A percentile compares a stretch with the other conserved stretches of the same genome.
These are phyloP conservation scores for Timandra comae DNA, from an alignment of 2,888 invertebrate genomes.

Conservation along the genomic window DNA sequence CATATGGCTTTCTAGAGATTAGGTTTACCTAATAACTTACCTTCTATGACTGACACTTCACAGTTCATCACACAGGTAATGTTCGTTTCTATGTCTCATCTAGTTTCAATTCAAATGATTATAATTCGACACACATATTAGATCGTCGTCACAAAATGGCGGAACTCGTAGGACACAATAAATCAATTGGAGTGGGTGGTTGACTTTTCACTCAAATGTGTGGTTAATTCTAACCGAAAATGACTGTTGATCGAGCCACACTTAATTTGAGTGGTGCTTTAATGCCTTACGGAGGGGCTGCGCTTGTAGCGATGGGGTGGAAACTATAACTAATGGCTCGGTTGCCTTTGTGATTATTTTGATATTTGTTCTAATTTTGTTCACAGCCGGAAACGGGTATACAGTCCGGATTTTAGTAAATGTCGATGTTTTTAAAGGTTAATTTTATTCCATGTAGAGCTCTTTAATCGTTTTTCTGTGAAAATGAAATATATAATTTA, in stretches of 20 bases:
- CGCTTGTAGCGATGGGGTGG: constrained; percentile 42
- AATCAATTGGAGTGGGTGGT: constrained; percentile 78
- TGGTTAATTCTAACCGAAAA: constrained; percentile 78
- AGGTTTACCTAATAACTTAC: no score
- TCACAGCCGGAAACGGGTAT: constrained; percentile 44
- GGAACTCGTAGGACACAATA: constrained; percentile 71
- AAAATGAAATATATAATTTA: no score
- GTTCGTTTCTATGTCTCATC: constrained; percentile 10
- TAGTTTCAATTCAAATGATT: constrained; percentile 9
- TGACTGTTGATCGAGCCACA: constrained; percentile 76
- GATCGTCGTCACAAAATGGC: constrained; percentile 67
- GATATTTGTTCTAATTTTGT: constrained; percentile 49
- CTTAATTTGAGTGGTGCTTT: constrained; percentile 76
- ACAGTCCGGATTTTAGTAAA: constrained; percentile 41
- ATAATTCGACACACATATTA: constrained; percentile 35
- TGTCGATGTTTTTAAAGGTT: constrained; percentile 2
- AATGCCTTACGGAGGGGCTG: constrained; percentile 51
- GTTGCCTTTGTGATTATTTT: constrained; percentile 63
- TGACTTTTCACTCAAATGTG: constrained; percentile 78
- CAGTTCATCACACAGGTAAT: no score
- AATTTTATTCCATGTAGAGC: no score
- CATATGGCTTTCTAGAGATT: no score
- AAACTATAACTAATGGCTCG: constrained; percentile 54
- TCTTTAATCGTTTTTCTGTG: no score
- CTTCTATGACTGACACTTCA: no score